Percentiles rank a stretch among this genome's conserved stretches.
Evolutionary conservation across 2,797 vertebrate species (phyloP).

Genomic region (Rhinella marina): DNA sequence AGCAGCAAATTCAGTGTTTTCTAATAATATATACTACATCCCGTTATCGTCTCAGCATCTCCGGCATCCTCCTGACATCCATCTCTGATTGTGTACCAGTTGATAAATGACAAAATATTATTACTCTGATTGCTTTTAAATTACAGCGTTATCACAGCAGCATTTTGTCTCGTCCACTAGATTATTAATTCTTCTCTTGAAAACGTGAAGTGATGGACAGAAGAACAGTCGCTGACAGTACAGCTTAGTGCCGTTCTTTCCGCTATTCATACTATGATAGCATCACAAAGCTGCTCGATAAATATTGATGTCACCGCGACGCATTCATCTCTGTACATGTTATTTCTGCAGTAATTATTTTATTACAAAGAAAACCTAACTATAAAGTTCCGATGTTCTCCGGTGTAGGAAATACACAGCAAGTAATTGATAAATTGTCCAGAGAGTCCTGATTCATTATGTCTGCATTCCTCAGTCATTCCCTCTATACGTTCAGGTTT

Average conservation of each 20-base stretch:
- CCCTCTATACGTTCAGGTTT: neutral
- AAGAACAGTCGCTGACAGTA: slow-evolving; percentile 33
- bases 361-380: slow-evolving; percentile 40
- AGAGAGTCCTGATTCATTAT: neutral
- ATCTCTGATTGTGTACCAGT: slow-evolving; percentile 25
- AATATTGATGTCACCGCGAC: slow-evolving; percentile 43
- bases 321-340: slow-evolving; percentile 45
- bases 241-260: slow-evolving; percentile 21
- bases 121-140: slow-evolving; percentile 58
- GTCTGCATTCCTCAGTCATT: neutral
- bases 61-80: neutral
- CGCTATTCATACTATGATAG: slow-evolving; percentile 26
- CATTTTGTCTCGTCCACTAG: slow-evolving; percentile 25
- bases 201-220: slow-evolving; percentile 47
- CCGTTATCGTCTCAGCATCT: neutral
- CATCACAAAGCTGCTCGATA: slow-evolving; percentile 37
- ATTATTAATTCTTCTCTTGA: slow-evolving; percentile 50
- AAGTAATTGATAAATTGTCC: neutral
- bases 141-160: slow-evolving; percentile 49
- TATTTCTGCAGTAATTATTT: slow-evolving; percentile 47
- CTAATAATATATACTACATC: neutral
- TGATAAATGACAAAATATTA: slow-evolving; percentile 58
- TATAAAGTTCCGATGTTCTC: neutral
- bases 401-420: neutral
- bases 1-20: slow-evolving; percentile 1